These are phyloP conservation scores for Trissoscelio sp. DNA, from an alignment of 2,888 invertebrate species.

Conservation along the genomic window DNA sequence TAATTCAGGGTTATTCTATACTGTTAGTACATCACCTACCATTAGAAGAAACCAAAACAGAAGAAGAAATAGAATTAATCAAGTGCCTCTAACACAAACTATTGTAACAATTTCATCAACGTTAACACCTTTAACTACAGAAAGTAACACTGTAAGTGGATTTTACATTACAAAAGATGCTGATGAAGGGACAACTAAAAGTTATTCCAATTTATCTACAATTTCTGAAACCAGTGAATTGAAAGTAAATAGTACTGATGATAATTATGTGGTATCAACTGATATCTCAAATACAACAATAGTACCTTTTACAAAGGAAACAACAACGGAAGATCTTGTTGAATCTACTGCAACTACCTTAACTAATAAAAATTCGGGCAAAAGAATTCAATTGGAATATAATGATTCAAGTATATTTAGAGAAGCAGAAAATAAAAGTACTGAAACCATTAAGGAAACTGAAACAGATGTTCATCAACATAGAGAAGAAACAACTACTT, in stretches of 20 bases:
- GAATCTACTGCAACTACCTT: background rate
- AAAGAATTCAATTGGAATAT: background rate
- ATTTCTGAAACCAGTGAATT: background rate
- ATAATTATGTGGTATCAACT: background rate
- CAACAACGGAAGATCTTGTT: background rate
- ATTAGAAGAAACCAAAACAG: constrained; percentile 6
- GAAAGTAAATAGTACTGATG: background rate
- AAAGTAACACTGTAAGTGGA: constrained; percentile 53
- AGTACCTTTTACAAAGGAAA: background rate
- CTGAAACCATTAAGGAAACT: no score
- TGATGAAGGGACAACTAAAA: constrained; percentile 2
- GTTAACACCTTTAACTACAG: background rate
- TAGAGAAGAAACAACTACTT: background rate
- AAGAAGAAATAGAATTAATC: constrained; percentile 36
- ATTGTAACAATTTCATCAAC: constrained; percentile 5
- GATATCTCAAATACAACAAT: no score
- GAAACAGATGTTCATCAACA: no score
- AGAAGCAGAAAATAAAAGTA: no score
- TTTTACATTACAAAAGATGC: constrained; percentile 68
- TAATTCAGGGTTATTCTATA: background rate
- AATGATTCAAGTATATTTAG: background rate
- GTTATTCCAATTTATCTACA: background rate
- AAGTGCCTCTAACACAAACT: background rate
- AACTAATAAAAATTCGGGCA: background rate
- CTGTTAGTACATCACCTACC: background rate